These are phyloP conservation scores for Cheiracanthium punctorium DNA, from an alignment of 2,888 invertebrate species.

Conservation along the genomic window DNA sequence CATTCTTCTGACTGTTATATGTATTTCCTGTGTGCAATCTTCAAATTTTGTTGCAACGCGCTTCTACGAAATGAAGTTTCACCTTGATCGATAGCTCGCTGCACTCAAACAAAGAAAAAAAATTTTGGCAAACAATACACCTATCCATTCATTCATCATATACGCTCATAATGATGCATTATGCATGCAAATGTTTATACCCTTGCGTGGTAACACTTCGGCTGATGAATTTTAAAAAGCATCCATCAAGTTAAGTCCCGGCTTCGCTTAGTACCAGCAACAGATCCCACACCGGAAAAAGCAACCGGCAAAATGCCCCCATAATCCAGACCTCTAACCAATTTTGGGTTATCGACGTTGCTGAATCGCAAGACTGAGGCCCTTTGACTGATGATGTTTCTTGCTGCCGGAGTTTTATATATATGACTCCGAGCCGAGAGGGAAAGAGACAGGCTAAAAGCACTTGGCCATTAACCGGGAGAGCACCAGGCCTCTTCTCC, in stretches of 20 bases:
- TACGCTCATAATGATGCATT: neutral
- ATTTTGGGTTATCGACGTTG: slow-evolving; percentile 61
- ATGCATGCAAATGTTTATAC: neutral
- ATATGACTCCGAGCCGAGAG: slow-evolving; percentile 30
- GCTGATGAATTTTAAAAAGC: neutral
- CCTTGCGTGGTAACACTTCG: neutral
- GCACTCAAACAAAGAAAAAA: too few relatives aligned
- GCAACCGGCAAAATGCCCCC: neutral
- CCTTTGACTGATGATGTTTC: slow-evolving; percentile 62
- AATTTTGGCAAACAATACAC: too few relatives aligned
- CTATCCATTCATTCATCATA: neutral
- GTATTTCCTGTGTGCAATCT: too few relatives aligned
- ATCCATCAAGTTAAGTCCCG: neutral
- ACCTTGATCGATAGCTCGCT: too few relatives aligned
- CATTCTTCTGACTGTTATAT: too few relatives aligned
- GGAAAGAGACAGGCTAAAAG: slow-evolving; percentile 50
- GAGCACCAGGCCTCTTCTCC: neutral
- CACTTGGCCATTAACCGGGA: slow-evolving; percentile 60
- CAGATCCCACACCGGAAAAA: neutral
- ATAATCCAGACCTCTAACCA: slow-evolving; percentile 11
- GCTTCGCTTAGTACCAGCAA: neutral
- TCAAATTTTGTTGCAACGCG: too few relatives aligned
- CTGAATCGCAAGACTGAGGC: slow-evolving; percentile 26
- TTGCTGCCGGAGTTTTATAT: slow-evolving; percentile 40
- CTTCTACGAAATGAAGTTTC: too few relatives aligned